Conservation (phyloP, 2,113 vertebrate genomes). For the Rhinopomastus cyanomelas region DNA sequence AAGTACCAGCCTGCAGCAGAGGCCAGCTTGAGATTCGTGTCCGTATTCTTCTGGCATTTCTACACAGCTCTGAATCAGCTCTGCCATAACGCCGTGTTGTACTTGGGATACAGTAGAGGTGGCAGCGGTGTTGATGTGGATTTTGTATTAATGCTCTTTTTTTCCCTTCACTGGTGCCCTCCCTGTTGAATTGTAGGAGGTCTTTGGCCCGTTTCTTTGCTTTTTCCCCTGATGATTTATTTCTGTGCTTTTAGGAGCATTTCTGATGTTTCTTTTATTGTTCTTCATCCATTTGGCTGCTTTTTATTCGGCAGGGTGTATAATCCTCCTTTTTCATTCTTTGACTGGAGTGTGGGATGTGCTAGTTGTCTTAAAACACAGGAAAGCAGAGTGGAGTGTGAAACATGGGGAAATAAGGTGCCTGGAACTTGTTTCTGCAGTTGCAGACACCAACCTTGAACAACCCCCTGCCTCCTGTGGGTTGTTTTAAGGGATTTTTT, state of each 20-base stretch:
- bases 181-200: slow-evolving; percentile 20
- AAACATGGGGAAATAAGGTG: slow-evolving; percentile 13
- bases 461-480: neutral
- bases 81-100: neutral
- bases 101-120: neutral
- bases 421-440: neutral
- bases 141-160: slow-evolving; percentile 21
- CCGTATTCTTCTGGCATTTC: neutral
- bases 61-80: neutral
- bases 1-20: neutral
- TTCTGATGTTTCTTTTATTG: slow-evolving; percentile 42
- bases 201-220: neutral
- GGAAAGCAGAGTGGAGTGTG: neutral
- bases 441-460: neutral
- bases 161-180: neutral
- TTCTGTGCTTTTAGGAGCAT: slow-evolving; percentile 23
- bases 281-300: slow-evolving; percentile 24
- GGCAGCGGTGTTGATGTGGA: accelerated
- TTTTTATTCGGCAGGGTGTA: slow-evolving; percentile 18
- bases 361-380: neutral
- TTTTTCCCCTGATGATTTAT: slow-evolving; percentile 24
- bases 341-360: neutral
- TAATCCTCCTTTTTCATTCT: neutral
- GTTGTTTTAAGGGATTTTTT: neutral
- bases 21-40: neutral